phyloP scores from a whole-genome alignment of 2,113 vertebrate species.

The Tachycineta bicolor region DNA sequence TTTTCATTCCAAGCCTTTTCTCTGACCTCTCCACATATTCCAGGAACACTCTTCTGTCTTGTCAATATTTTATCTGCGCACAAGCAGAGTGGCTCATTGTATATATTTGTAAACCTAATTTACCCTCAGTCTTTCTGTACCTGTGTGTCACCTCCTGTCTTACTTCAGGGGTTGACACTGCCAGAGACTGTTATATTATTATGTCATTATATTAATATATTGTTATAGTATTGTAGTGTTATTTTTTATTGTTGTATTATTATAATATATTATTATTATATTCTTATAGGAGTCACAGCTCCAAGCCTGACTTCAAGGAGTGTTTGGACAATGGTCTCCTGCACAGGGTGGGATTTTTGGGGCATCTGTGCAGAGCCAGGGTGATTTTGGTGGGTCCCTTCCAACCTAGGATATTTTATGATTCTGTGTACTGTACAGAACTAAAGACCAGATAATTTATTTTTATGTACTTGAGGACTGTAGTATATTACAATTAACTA shows the following conservation, averaged over 20 bases:
- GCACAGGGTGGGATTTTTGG: too few species aligned
- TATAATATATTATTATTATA: background rate
- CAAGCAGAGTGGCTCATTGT: background rate
- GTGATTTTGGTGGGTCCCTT: background rate
- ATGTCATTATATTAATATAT: too few species aligned
- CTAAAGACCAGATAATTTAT: background rate
- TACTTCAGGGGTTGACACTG: background rate
- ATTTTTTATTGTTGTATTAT: too few species aligned
- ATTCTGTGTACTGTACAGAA: background rate
- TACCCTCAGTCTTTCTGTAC: background rate
- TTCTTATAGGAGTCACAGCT: background rate
- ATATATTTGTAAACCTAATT: background rate
- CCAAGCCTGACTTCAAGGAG: background rate
- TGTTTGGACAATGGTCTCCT: background rate
- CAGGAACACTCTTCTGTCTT: background rate
- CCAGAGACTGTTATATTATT: background rate
- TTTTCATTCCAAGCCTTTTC: background rate
- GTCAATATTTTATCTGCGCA: background rate
- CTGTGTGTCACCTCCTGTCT: background rate
- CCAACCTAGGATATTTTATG: too few species aligned
- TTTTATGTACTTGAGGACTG: background rate
- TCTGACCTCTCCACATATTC: background rate
- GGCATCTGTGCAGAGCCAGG: background rate
- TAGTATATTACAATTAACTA: background rate
- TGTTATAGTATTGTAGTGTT: too few species aligned